Percentiles rank a stretch among this genome's conserved stretches.
Conservation (phyloP, 2,113 vertebrate genomes). For the Halcyon malimbica region DNA sequence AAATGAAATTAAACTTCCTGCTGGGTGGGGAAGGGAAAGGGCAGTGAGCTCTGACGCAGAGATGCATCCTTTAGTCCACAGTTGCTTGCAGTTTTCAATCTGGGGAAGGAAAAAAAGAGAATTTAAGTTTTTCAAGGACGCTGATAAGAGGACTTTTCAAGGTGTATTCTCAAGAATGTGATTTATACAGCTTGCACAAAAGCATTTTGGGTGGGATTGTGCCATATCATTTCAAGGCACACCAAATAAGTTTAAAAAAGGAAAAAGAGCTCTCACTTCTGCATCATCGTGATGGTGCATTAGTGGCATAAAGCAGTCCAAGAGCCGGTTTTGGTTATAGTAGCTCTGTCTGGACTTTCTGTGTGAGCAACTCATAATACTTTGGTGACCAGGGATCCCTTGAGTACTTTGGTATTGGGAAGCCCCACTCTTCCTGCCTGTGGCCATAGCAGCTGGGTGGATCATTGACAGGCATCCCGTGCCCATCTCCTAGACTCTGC, state of each 20-base stretch:
- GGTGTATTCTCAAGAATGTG: background rate
- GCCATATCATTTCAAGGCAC: background rate
- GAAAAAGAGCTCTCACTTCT: background rate
- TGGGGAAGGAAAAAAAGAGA: background rate
- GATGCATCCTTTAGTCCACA: background rate
- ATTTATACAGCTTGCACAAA: background rate
- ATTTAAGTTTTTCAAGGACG: background rate
- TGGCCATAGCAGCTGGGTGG: no score
- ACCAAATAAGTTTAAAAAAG: background rate
- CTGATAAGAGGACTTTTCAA: background rate
- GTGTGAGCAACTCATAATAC: background rate
- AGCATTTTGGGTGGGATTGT: background rate
- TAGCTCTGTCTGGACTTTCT: background rate
- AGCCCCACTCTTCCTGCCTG: no score
- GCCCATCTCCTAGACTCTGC: background rate
- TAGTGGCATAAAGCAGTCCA: background rate
- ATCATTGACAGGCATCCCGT: fast-evolving
- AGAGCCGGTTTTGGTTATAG: background rate
- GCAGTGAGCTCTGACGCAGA: background rate
- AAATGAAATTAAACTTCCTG: background rate
- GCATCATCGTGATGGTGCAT: background rate
- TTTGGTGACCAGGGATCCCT: background rate
- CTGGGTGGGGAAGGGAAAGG: background rate
- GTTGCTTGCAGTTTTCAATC: background rate
- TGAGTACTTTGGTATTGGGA: background rate